These are phyloP conservation scores for Lasioglossum leucozonium DNA, from an alignment of 2,888 invertebrate species.

Conservation along the genomic window DNA sequence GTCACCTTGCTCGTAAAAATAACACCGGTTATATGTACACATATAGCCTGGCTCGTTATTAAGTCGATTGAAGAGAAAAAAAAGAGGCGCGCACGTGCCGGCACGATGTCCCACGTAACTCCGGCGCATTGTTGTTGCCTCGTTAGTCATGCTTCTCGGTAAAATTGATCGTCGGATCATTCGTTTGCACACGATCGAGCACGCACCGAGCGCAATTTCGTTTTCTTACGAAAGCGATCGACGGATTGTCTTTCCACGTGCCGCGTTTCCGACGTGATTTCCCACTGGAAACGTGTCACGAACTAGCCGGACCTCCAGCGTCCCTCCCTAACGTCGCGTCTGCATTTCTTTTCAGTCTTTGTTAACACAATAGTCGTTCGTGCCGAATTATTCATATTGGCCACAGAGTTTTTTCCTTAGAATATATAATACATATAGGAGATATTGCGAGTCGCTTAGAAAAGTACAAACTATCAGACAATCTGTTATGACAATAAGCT, in stretches of 20 bases:
- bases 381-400: not conserved
- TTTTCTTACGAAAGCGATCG: not conserved
- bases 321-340: not conserved
- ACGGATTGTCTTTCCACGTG: not conserved
- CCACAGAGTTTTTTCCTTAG: not conserved
- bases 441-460: not conserved
- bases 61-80: conserved; percentile 24
- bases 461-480: too few species aligned
- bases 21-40: conserved; percentile 25
- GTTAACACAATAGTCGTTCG: not conserved
- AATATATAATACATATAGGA: not conserved
- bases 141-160: conserved; percentile 22
- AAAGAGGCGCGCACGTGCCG: not conserved
- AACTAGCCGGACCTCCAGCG: not conserved
- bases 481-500: too few species aligned
- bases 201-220: not conserved
- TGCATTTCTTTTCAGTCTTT: not conserved
- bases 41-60: conserved; percentile 37
- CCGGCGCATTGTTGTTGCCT: conserved; percentile 16
- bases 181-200: not conserved
- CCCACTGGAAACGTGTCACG: not conserved
- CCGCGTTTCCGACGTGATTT: not conserved
- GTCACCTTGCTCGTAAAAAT: conserved; percentile 52
- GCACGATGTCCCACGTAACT: conserved; percentile 23
- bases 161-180: conserved; percentile 19